Percentiles rank a stretch among this genome's conserved stretches.
phyloP scores from a whole-genome alignment of 2,888 invertebrate genomes.

The Tipula confusa region DNA sequence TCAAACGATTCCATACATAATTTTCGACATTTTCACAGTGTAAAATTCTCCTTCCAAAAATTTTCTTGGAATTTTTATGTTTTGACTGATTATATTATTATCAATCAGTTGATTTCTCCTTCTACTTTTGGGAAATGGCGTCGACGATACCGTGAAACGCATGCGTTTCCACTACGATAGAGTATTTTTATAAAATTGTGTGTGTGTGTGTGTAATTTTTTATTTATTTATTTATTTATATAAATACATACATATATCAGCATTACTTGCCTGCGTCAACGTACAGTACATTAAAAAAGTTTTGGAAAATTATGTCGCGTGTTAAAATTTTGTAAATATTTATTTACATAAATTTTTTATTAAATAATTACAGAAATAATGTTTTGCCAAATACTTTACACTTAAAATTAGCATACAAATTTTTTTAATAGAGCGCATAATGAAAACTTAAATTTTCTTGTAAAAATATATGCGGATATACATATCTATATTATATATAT shows the following conservation, averaged over 20 bases:
- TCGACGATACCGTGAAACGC: not conserved
- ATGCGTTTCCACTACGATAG: constrained; percentile 15
- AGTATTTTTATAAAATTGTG: not conserved
- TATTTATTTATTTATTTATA: not conserved
- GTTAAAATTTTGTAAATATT: not conserved
- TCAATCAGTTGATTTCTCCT: constrained; percentile 35
- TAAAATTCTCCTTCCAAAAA: not conserved
- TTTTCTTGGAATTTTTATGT: not conserved
- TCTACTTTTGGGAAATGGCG: constrained; percentile 26
- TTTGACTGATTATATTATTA: constrained; percentile 30
- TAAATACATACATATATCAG: not conserved
- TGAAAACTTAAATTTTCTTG: not conserved
- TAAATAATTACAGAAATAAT: not conserved
- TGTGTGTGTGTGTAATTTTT: too few species aligned
- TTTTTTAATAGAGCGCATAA: constrained; percentile 4
- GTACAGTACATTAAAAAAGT: not conserved
- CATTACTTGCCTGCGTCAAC: constrained; percentile 32
- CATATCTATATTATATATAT: too few species aligned
- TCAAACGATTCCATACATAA: not conserved
- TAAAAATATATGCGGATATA: too few species aligned
- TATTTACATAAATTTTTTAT: too few species aligned
- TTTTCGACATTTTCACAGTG: not conserved
- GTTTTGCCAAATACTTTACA: not conserved
- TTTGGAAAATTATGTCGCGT: not conserved
- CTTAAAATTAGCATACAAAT: not conserved